Percentiles rank a stretch among this genome's conserved stretches.
Evolutionary conservation across 2,888 invertebrate species (phyloP).

Genomic region (Laothoe populi): DNA sequence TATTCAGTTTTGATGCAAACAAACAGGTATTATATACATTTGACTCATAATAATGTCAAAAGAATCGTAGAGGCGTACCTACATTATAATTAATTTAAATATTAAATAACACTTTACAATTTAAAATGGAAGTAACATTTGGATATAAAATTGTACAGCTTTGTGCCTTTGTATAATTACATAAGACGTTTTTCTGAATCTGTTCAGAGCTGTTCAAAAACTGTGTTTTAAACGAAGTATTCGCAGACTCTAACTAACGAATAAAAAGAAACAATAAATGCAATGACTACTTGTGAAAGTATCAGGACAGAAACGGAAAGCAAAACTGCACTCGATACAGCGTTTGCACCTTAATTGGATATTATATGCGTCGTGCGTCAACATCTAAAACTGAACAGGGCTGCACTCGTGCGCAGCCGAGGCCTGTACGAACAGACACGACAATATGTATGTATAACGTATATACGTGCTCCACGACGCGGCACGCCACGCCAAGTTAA

Average conservation of each 20-base stretch:
- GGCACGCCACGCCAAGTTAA: constrained; percentile 63
- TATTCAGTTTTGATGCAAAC: too few species aligned
- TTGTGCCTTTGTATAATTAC: too few species aligned
- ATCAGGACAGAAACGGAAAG: background rate
- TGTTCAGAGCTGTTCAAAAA: too few species aligned
- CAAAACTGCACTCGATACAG: background rate
- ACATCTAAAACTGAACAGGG: constrained; percentile 24
- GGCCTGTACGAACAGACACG: constrained; percentile 2
- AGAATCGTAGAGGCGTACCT: too few species aligned
- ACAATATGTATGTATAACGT: background rate
- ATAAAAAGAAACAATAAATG: background rate
- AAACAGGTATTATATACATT: too few species aligned
- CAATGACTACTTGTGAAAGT: background rate
- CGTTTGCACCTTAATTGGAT: background rate
- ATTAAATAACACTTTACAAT: too few species aligned
- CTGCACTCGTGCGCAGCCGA: constrained; percentile 17
- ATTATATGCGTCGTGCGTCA: constrained; percentile 12
- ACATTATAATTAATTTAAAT: too few species aligned
- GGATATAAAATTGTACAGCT: too few species aligned
- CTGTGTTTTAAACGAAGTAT: background rate
- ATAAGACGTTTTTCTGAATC: too few species aligned
- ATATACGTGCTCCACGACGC: constrained; percentile 34
- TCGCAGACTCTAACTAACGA: background rate
- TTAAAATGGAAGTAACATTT: too few species aligned
- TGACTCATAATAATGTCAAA: too few species aligned